phyloP scores from a whole-genome alignment of 2,888 invertebrate genomes.

The Saturnia pavonia region DNA sequence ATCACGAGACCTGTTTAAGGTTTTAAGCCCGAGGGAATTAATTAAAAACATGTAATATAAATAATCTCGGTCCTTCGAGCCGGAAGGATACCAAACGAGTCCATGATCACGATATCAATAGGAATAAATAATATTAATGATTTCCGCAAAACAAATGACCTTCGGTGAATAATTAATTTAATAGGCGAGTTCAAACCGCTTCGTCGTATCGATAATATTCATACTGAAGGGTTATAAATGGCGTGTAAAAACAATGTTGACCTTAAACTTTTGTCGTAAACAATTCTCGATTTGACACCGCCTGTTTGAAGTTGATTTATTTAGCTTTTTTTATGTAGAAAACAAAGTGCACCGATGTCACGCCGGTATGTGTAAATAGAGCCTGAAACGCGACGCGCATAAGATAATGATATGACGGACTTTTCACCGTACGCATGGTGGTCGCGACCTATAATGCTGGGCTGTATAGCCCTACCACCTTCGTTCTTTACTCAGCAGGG shows the following conservation, averaged over 20 bases:
- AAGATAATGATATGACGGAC: no score
- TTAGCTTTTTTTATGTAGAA: no score
- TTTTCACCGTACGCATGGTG: no score
- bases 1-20: neutral
- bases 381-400: no score
- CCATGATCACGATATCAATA: neutral
- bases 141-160: constrained; percentile 7
- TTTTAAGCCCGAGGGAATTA: neutral
- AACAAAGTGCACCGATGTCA: no score
- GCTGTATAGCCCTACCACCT: no score
- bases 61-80: constrained; percentile 4
- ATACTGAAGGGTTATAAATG: neutral
- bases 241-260: neutral
- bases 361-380: no score
- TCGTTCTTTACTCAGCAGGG: no score
- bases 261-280: constrained; percentile 14
- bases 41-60: neutral
- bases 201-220: neutral
- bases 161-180: constrained; percentile 1
- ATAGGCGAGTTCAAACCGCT: constrained; percentile 10
- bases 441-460: no score
- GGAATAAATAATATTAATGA: constrained; percentile 4
- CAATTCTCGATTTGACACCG: constrained; percentile 3
- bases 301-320: no score
- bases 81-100: constrained; percentile 5